Evolutionary conservation across 2,888 invertebrate genomes (phyloP).

Genomic region (Sminthurides aquaticus): DNA sequence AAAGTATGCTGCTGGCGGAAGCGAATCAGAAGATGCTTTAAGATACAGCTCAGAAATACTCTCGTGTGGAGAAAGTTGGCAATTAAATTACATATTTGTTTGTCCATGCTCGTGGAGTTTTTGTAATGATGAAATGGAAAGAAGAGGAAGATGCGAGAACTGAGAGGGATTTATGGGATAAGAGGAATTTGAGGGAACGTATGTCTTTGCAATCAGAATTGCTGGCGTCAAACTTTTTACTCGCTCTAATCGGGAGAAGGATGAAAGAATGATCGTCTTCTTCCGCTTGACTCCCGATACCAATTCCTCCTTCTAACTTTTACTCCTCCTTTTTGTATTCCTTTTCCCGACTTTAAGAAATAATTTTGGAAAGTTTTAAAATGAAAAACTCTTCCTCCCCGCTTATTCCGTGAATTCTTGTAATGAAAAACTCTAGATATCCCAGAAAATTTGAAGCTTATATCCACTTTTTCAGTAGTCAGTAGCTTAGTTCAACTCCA

Average conservation of each 20-base stretch:
- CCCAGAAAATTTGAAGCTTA: too few relatives aligned
- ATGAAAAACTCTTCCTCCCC: background rate
- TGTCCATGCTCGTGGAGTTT: background rate
- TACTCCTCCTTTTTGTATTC: background rate
- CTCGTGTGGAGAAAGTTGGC: background rate
- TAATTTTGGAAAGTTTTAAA: background rate
- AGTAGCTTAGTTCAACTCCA: too few relatives aligned
- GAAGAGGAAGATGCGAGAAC: background rate
- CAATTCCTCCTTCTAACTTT: background rate
- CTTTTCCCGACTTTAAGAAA: background rate
- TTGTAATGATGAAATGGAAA: background rate
- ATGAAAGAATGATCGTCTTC: background rate
- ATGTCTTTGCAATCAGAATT: background rate
- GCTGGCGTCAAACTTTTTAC: background rate
- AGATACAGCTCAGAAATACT: background rate
- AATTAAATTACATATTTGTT: background rate
- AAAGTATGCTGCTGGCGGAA: background rate
- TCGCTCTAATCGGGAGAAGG: background rate
- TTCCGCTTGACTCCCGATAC: background rate
- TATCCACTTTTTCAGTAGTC: too few relatives aligned
- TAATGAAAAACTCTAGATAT: too few relatives aligned
- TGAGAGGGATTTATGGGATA: too few relatives aligned
- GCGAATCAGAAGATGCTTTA: background rate
- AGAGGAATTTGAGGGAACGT: too few relatives aligned
- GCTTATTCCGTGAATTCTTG: too few relatives aligned